phyloP scores from a whole-genome alignment of 2,113 vertebrate genomes.

The Zosterops hypoxanthus region DNA sequence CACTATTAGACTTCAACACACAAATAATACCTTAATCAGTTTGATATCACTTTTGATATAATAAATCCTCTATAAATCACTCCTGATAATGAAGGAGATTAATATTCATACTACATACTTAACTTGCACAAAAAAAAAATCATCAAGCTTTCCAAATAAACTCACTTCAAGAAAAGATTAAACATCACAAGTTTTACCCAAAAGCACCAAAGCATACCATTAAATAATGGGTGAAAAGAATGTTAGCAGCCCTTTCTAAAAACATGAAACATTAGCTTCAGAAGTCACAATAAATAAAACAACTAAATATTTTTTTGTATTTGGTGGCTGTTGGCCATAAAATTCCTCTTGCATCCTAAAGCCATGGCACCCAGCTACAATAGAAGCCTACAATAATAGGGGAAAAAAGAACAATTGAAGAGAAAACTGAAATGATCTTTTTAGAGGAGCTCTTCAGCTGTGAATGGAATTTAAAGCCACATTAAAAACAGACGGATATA shows the following conservation, averaged over 20 bases:
- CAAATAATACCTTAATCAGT: not conserved
- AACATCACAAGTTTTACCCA: not conserved
- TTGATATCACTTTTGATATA: not conserved
- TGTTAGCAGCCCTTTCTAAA: not conserved
- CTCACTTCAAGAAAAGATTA: not conserved
- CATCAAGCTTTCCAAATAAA: not conserved
- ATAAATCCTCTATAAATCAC: not conserved
- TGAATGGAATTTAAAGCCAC: conserved; percentile 8
- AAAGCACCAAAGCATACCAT: not conserved
- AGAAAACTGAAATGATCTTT: not conserved
- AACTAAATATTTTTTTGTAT: not conserved
- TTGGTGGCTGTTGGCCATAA: not conserved
- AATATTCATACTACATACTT: not conserved
- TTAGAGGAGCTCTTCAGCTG: not conserved
- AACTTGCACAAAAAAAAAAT: not conserved
- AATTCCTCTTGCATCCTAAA: not conserved
- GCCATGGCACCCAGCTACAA: not conserved
- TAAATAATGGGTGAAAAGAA: not conserved
- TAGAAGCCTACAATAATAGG: not conserved
- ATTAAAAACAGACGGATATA: conserved; percentile 19
- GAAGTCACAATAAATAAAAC: not conserved
- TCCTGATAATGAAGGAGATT: not conserved
- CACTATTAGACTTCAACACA: not conserved
- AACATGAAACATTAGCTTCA: not conserved
- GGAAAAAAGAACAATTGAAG: not conserved